Conservation (phyloP, 2,888 invertebrate genomes). For the Agrenia bidenticulata region DNA sequence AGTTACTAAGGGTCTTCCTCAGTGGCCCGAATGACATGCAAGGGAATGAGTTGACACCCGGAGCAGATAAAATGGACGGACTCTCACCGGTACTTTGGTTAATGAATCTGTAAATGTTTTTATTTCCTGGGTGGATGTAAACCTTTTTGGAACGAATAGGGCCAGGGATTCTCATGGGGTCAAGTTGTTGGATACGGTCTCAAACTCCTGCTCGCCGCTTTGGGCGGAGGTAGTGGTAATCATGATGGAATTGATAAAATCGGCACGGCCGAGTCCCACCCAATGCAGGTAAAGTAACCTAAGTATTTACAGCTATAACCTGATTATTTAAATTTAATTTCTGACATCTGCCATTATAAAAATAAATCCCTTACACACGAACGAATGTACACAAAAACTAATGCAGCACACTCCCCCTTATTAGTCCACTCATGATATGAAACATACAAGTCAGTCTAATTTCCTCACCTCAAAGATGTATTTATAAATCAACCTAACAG, state of each 20-base stretch:
- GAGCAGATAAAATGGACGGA: conserved; percentile 50
- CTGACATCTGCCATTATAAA: no score
- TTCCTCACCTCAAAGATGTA: no score
- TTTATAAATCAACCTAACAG: no score
- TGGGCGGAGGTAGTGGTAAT: conserved; percentile 70
- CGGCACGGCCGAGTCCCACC: conserved; percentile 62
- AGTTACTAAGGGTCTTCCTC: conserved; percentile 50
- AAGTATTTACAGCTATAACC: not conserved
- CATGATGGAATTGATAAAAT: conserved; percentile 86
- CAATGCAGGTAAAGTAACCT: conserved; percentile 74
- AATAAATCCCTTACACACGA: no score
- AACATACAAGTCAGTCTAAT: no score
- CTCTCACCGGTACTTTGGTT: conserved; percentile 25
- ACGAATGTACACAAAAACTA: no score
- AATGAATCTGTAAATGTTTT: not conserved
- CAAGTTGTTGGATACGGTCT: conserved; percentile 82
- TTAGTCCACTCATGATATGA: no score
- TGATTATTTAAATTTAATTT: no score
- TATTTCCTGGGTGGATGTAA: conserved; percentile 7
- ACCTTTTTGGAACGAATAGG: conserved; percentile 10
- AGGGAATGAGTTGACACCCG: conserved; percentile 67
- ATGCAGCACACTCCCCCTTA: no score
- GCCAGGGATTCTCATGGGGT: conserved; percentile 75
- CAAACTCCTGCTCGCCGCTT: conserved; percentile 78
- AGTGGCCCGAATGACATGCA: conserved; percentile 65